Percentiles rank a stretch among this genome's conserved stretches.
Conservation (phyloP, 2,888 invertebrate species). For the Drosophila anomalata region DNA sequence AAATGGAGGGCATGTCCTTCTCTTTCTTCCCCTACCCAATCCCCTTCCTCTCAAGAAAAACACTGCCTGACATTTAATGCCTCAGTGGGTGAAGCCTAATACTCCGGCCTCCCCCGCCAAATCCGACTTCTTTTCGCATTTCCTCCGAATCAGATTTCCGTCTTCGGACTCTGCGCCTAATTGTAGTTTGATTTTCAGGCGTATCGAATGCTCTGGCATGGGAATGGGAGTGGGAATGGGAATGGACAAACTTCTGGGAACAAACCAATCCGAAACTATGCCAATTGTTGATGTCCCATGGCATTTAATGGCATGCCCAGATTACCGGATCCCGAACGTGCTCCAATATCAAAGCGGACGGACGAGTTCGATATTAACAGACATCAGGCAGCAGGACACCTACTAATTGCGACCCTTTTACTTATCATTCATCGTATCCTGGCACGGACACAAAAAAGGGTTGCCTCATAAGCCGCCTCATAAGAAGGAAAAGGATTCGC, state of each 20-base stretch:
- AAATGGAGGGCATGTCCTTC: slow-evolving; percentile 26
- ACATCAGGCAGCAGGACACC: slow-evolving; percentile 42
- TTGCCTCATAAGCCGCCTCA: slow-evolving; percentile 21
- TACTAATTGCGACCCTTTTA: slow-evolving; percentile 71
- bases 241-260: slow-evolving; percentile 41
- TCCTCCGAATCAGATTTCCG: slow-evolving; percentile 25
- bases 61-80: slow-evolving; percentile 54
- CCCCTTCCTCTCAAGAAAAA: not conserved
- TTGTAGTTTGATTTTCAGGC: slow-evolving; percentile 77
- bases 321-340: slow-evolving; percentile 58
- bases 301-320: slow-evolving; percentile 60
- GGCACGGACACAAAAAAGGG: slow-evolving; percentile 22
- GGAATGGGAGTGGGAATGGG: not conserved
- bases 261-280: slow-evolving; percentile 48
- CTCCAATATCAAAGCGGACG: slow-evolving; percentile 57
- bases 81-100: slow-evolving; percentile 31
- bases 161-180: slow-evolving; percentile 63
- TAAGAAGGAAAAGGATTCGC: slow-evolving; percentile 4
- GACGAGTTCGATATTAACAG: slow-evolving; percentile 47
- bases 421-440: slow-evolving; percentile 47
- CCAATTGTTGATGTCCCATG: slow-evolving; percentile 52
- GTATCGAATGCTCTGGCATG: slow-evolving; percentile 61
- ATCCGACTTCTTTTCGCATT: slow-evolving; percentile 7
- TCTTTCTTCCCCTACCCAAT: not conserved
- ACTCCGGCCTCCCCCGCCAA: not conserved